phyloP scores from a whole-genome alignment of 53 echinoderm and acorn worm genomes.

The Zoroaster sp. region DNA sequence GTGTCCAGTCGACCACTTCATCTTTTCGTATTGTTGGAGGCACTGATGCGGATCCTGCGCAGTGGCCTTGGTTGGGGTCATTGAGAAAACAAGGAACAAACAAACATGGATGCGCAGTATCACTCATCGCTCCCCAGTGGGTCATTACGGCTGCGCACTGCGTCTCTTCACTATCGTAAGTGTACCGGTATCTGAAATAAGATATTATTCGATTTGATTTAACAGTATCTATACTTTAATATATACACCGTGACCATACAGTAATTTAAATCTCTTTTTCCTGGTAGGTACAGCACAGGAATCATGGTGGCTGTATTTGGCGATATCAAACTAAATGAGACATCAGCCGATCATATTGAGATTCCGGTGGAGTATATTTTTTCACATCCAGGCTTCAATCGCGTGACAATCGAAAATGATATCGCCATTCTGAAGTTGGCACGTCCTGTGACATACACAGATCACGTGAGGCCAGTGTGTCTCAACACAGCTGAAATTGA shows the following conservation, averaged over 20 bases:
- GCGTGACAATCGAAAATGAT: slow-evolving; percentile 58
- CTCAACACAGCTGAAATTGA: slow-evolving; percentile 37
- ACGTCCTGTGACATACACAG: slow-evolving; percentile 50
- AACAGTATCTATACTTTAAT: background rate
- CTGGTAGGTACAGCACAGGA: background rate
- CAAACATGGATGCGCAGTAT: slow-evolving; percentile 68
- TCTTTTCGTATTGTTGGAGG: slow-evolving; percentile 77
- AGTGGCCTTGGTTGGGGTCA: slow-evolving; percentile 91
- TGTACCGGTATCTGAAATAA: background rate
- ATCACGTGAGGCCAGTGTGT: slow-evolving; percentile 69
- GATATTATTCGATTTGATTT: background rate
- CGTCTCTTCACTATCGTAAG: background rate
- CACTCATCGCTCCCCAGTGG: slow-evolving; percentile 68
- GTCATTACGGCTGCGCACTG: slow-evolving; percentile 87
- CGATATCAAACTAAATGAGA: slow-evolving; percentile 25
- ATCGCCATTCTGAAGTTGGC: slow-evolving; percentile 71
- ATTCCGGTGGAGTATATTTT: slow-evolving; percentile 8
- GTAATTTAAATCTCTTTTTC: background rate
- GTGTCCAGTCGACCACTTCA: background rate
- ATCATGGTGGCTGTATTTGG: slow-evolving; percentile 35
- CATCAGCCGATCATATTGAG: slow-evolving; percentile 53
- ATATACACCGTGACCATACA: background rate
- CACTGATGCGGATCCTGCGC: slow-evolving; percentile 8
- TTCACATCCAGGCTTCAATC: slow-evolving; percentile 63
- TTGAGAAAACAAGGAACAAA: background rate